phyloP scores from a whole-genome alignment of 2,113 vertebrate genomes.

The Otus sunia region DNA sequence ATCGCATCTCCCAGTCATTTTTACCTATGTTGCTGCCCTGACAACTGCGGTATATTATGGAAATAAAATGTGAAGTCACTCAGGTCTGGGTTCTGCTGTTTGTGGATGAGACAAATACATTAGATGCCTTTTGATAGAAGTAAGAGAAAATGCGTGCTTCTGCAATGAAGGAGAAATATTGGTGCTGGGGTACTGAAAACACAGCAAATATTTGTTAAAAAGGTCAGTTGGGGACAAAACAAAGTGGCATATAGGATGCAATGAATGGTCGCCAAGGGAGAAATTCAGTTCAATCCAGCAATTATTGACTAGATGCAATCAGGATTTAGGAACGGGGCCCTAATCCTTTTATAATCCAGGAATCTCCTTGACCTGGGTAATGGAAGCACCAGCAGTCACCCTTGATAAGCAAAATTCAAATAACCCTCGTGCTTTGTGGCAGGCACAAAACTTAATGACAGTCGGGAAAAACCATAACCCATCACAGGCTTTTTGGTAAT shows the following conservation, averaged over 20 bases:
- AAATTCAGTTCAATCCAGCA: neutral
- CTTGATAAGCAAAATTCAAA: neutral
- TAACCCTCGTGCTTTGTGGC: fast-evolving
- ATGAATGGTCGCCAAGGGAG: fast-evolving
- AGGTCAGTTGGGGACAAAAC: neutral
- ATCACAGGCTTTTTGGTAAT: neutral
- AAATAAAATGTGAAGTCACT: neutral
- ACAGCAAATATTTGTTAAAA: neutral
- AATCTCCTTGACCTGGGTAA: neutral
- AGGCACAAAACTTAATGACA: fast-evolving
- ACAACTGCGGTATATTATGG: neutral
- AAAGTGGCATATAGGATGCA: neutral
- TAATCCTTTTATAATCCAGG: neutral
- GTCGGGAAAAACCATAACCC: neutral
- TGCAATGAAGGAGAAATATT: neutral
- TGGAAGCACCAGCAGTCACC: fast-evolving
- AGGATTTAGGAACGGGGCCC: neutral
- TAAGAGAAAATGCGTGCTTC: neutral
- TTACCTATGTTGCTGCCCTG: neutral
- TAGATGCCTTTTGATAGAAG: neutral
- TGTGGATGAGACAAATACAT: neutral
- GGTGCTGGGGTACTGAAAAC: neutral
- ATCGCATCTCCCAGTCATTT: neutral
- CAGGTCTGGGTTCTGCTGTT: neutral
- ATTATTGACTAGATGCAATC: neutral